Base-by-base conservation (phyloP, 2,888 invertebrate genomes). In the Callinectes sapidus region DNA sequence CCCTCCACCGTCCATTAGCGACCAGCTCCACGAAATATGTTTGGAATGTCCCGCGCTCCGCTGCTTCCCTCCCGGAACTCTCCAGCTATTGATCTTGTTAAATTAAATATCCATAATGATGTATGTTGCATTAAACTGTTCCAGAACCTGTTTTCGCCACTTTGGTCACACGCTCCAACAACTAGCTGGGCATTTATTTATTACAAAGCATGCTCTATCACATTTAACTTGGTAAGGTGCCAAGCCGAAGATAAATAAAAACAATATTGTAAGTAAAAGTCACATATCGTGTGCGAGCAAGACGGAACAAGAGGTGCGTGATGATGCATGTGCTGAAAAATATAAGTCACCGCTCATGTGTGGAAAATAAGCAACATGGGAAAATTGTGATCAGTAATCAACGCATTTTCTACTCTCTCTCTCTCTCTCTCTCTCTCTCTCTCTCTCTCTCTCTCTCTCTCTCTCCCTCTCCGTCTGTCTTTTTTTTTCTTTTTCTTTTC, bases 71-170 rank as follows among this genome's bases (percentile, higher is more conserved):
- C 32, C 23, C 81, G 35, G 13, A 35, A 32, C 71, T 81, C 13
- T 81, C 81, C 14, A 81, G 13, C 16, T 16, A 81, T 81, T 81
- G 81, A 81, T 81, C 16, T 32, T 81, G 81, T 81, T 81, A 35
- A 81, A 81, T 81, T 14, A 35, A 81, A 32, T 32, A 81, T 81
- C 81, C 35, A 81, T 81, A 81, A 81, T 81, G 16, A 81, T 35
- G 35, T 81, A 16, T 81, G 18, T 35, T n/a, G 35, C 81, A 81
- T 32, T 81, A 81, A 81, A 16, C 32, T 32, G n/a, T 35, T 81
- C 35, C 16, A 81, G 16, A 32, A 35, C 81, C 81, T 81, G 81
- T 81, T 81, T 81, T 18, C 81, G 14, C 35, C 35, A 81, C 6
- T 16, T 0, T 14, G 81, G 35, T 81, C 81, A 81, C 32, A 77